phyloP scores from a whole-genome alignment of 2,797 vertebrate species.

The Acestrorhynchus altus region DNA sequence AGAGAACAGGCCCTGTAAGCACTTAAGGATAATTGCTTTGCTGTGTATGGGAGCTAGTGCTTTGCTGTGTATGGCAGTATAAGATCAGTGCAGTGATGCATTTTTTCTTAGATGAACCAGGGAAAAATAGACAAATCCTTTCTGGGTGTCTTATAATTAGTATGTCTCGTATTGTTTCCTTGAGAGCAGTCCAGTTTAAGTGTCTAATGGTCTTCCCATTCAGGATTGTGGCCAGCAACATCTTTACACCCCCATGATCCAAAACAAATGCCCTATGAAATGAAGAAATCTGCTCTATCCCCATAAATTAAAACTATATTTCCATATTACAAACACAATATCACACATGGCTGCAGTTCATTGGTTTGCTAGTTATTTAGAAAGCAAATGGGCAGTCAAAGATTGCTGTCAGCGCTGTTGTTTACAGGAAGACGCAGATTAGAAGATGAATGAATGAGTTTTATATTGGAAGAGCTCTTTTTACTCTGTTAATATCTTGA shows the following conservation, averaged over 20 bases:
- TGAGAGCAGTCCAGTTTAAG: slow-evolving; percentile 1
- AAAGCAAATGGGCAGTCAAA: no score
- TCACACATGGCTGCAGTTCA: no score
- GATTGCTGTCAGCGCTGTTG: no score
- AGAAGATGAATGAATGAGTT: background rate
- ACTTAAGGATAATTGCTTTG: slow-evolving; percentile 50
- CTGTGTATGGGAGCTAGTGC: slow-evolving; percentile 33
- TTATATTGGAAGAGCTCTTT: background rate
- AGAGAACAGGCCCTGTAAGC: slow-evolving; percentile 20
- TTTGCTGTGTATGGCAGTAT: slow-evolving; percentile 18
- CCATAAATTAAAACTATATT: no score
- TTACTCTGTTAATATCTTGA: slow-evolving; percentile 5
- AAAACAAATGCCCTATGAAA: no score
- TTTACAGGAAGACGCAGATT: no score
- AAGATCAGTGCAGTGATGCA: slow-evolving; percentile 38
- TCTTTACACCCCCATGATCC: no score
- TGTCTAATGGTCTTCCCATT: background rate
- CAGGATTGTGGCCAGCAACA: background rate
- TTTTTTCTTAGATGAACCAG: slow-evolving; percentile 14
- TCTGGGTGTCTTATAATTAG: slow-evolving; percentile 12
- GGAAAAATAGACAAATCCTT: slow-evolving; percentile 6
- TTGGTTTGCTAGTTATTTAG: no score
- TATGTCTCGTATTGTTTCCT: background rate
- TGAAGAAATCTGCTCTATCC: no score
- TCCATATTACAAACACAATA: no score